phyloP scores from a whole-genome alignment of 1,140 invertebrate genomes.

The Zaprionus nigranus region DNA sequence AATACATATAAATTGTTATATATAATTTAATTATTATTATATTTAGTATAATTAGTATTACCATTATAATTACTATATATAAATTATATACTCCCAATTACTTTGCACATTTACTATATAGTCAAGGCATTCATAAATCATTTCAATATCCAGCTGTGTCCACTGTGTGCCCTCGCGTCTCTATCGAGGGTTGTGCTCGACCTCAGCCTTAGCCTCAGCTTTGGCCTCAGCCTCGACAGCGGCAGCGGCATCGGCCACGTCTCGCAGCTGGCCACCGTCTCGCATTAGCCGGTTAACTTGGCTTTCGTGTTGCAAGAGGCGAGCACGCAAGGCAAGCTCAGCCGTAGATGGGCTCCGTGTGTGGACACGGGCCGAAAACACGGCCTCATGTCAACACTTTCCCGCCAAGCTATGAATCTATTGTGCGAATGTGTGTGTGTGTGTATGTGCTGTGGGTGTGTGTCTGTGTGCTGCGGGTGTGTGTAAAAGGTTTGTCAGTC shows the following conservation, averaged over 20 bases:
- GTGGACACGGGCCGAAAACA: constrained; percentile 56
- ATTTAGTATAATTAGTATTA: too few species aligned
- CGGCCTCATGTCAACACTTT: constrained; percentile 70
- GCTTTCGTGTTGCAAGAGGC: constrained; percentile 62
- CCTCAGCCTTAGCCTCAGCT: background rate
- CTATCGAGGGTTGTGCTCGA: background rate
- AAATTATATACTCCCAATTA: too few species aligned
- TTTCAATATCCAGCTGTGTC: background rate
- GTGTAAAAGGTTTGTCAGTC: constrained; percentile 51
- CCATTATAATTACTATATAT: too few species aligned
- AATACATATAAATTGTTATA: too few species aligned
- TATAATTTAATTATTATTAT: too few species aligned
- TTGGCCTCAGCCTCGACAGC: background rate
- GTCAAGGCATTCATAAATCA: too few species aligned
- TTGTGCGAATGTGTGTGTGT: constrained; percentile 3
- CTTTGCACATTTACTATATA: too few species aligned
- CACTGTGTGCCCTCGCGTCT: background rate
- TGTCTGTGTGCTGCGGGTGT: constrained; percentile 19
- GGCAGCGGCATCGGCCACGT: background rate
- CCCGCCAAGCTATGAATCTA: constrained; percentile 43
- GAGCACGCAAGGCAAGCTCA: constrained; percentile 43
- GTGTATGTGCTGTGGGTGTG: constrained; percentile 2
- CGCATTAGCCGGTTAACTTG: constrained; percentile 43
- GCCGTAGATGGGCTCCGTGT: background rate
- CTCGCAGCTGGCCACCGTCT: background rate